phyloP scores from a whole-genome alignment of 2,888 invertebrate species.

The Helicoverpa assulta region DNA sequence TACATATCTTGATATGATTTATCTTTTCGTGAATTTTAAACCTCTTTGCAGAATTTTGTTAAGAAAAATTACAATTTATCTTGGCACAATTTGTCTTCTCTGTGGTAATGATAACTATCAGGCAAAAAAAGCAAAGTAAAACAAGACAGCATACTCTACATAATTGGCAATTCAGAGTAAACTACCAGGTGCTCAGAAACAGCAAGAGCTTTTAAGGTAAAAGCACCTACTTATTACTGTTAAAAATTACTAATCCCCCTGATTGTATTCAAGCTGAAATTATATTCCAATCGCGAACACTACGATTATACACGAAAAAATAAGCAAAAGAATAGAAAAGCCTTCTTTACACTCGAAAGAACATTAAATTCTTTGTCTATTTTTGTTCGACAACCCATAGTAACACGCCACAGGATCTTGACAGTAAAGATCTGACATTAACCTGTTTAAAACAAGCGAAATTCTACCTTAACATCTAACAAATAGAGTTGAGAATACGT shows the following conservation, averaged over 20 bases:
- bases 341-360: constrained; percentile 80
- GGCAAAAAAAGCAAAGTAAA: neutral
- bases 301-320: constrained; percentile 69
- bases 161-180: constrained; percentile 2
- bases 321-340: constrained; percentile 65
- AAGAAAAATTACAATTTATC: too few relatives aligned
- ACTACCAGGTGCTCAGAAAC: constrained; percentile 34
- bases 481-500: constrained; percentile 46
- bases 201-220: constrained; percentile 19
- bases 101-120: neutral
- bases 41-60: too few relatives aligned
- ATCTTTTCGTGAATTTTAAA: too few relatives aligned
- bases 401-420: constrained; percentile 79
- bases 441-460: constrained; percentile 56
- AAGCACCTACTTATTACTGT: constrained; percentile 33
- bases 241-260: constrained; percentile 47
- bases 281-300: constrained; percentile 66
- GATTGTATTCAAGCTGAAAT: constrained; percentile 52
- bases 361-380: constrained; percentile 84
- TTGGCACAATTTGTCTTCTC: too few relatives aligned
- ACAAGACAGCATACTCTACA: constrained; percentile 3
- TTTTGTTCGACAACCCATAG: constrained; percentile 85
- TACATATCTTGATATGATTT: too few relatives aligned
- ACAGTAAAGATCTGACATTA: constrained; percentile 78
- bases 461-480: constrained; percentile 52